Evolutionary conservation across 2,113 vertebrate genomes (phyloP).

Genomic region (Seriola rivoliana): DNA sequence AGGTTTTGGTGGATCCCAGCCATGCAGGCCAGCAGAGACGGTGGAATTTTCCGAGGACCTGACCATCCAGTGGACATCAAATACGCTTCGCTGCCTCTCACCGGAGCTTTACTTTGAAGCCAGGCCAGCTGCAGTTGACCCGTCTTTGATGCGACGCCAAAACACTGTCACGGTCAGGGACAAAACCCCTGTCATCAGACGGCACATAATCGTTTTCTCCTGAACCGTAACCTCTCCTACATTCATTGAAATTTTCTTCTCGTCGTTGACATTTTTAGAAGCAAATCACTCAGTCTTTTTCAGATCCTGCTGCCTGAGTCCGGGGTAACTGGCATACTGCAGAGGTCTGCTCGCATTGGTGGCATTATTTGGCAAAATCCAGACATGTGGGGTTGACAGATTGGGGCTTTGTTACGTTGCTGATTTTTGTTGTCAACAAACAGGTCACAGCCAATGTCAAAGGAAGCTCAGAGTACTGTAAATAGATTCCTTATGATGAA

Average conservation of each 20-base stretch:
- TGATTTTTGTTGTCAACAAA: slow-evolving; percentile 34
- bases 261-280: neutral
- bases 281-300: neutral
- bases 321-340: neutral
- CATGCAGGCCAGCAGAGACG: neutral
- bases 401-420: slow-evolving; percentile 17
- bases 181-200: slow-evolving; percentile 5
- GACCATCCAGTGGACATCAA: slow-evolving; percentile 43
- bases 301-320: neutral
- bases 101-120: slow-evolving; percentile 52
- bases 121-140: slow-evolving; percentile 43
- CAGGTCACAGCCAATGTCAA: slow-evolving; percentile 37
- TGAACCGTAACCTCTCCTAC: neutral
- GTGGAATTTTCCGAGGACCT: slow-evolving; percentile 56
- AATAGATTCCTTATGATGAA: no score
- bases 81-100: slow-evolving; percentile 14
- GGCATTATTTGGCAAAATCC: slow-evolving; percentile 37
- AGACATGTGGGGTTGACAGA: neutral
- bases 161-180: slow-evolving; percentile 14
- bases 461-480: neutral
- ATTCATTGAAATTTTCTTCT: neutral
- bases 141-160: slow-evolving; percentile 56
- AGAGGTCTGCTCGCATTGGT: slow-evolving; percentile 5
- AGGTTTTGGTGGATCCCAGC: neutral
- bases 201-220: slow-evolving; percentile 15